A percentile compares a stretch with the other conserved stretches of the same genome.
These are phyloP conservation scores for Machimus rusticus DNA, from an alignment of 2,888 invertebrate genomes.

Conservation along the genomic window DNA sequence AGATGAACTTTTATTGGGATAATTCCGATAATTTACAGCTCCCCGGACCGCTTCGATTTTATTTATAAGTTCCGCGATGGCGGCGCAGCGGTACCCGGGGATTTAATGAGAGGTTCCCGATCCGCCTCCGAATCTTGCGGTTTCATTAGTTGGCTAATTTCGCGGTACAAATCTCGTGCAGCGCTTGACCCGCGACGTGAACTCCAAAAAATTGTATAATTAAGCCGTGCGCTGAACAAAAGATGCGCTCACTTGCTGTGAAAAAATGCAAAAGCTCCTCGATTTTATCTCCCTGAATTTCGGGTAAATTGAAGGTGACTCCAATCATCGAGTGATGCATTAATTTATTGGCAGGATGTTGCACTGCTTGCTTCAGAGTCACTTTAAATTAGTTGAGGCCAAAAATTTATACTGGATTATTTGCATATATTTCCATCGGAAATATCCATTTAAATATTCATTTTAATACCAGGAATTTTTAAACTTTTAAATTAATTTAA, in stretches of 20 bases:
- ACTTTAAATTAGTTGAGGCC: not conserved
- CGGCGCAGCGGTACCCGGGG: not conserved
- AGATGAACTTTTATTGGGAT: constrained; percentile 33
- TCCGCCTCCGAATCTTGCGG: constrained; percentile 30
- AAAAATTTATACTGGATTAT: not conserved
- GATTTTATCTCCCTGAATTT: not conserved
- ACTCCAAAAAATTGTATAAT: not conserved
- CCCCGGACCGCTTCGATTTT: not conserved
- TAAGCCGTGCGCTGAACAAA: not conserved
- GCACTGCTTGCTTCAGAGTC: not conserved
- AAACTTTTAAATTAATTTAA: not conserved
- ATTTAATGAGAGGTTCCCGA: not conserved
- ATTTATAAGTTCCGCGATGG: constrained; percentile 18
- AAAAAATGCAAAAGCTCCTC: not conserved
- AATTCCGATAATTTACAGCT: constrained; percentile 18
- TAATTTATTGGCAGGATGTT: not conserved
- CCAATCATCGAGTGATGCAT: not conserved
- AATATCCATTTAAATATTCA: not conserved
- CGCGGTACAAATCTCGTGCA: constrained; percentile 16
- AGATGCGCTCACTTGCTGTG: constrained; percentile 8
- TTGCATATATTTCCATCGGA: not conserved
- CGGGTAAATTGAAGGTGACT: constrained; percentile 21
- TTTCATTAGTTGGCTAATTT: constrained; percentile 28
- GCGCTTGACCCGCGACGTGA: not conserved
- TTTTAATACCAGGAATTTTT: not conserved